These are phyloP conservation scores for Ovis aries DNA, from an alignment of 2,113 vertebrate genomes.

Conservation along the genomic window DNA sequence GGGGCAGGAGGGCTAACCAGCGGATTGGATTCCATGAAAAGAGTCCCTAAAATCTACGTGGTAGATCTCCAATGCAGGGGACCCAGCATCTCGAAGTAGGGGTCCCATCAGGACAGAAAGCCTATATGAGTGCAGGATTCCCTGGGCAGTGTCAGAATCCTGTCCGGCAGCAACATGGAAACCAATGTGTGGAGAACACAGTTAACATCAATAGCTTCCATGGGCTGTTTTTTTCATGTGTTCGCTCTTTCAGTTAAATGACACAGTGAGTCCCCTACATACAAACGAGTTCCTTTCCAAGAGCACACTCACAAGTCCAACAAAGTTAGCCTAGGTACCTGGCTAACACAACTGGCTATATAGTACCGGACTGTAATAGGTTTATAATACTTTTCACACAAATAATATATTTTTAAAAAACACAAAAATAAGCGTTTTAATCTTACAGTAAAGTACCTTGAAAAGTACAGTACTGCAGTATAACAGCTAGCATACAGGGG, in stretches of 20 bases:
- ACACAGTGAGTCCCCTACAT: not conserved
- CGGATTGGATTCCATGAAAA: not conserved
- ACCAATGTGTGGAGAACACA: not conserved
- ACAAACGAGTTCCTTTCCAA: not conserved
- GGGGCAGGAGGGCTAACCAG: too few relatives aligned
- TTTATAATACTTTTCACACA: not conserved
- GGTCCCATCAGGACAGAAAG: not conserved
- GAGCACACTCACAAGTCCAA: not conserved
- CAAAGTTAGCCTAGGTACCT: not conserved
- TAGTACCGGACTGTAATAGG: not conserved
- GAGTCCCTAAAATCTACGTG: not conserved
- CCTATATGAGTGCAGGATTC: not conserved
- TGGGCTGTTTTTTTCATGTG: accelerated
- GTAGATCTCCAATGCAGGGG: not conserved
- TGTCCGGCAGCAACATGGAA: not conserved
- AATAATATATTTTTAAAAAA: not conserved
- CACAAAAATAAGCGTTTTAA: not conserved
- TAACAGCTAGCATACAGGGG: not conserved
- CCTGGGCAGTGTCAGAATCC: not conserved
- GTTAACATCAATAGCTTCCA: accelerated
- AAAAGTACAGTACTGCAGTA: not conserved
- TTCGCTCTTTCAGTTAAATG: not conserved
- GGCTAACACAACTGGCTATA: not conserved
- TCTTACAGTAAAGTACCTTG: not conserved
- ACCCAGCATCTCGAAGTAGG: not conserved